These are phyloP conservation scores for Andrena camellia DNA, from an alignment of 2,888 invertebrate species.

Conservation along the genomic window DNA sequence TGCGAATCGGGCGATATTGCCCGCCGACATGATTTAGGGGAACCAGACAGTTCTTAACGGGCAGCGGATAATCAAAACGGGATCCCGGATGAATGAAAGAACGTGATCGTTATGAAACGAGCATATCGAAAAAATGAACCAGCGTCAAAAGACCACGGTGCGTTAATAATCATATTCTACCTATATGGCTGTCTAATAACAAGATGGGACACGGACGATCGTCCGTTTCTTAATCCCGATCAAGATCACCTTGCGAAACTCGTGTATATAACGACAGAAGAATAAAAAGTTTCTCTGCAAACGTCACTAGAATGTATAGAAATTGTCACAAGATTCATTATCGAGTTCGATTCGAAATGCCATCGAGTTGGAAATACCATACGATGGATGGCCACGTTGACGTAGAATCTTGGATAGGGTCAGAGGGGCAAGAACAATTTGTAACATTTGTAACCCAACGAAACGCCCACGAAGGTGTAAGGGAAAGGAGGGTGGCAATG, in stretches of 20 bases:
- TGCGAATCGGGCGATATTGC: conserved; percentile 32
- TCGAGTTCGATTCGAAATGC: no score
- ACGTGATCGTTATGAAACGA: no score
- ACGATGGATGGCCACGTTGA: no score
- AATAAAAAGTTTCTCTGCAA: neutral
- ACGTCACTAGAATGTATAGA: neutral
- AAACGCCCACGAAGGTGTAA: neutral
- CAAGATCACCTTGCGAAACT: neutral
- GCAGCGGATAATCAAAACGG: neutral
- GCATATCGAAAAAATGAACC: no score
- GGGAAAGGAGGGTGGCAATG: neutral
- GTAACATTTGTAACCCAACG: neutral
- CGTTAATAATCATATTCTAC: no score
- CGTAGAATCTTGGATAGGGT: no score
- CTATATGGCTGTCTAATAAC: no score
- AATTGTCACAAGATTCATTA: no score
- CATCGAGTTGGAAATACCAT: no score
- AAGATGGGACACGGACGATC: neutral
- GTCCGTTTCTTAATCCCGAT: neutral
- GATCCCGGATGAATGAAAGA: neutral
- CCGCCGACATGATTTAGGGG: conserved; percentile 40
- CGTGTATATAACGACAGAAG: neutral
- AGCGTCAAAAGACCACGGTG: no score
- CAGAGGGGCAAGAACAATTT: no score
- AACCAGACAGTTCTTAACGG: conserved; percentile 26